Conservation (phyloP, 2,113 vertebrate genomes). For the Zingel zingel region DNA sequence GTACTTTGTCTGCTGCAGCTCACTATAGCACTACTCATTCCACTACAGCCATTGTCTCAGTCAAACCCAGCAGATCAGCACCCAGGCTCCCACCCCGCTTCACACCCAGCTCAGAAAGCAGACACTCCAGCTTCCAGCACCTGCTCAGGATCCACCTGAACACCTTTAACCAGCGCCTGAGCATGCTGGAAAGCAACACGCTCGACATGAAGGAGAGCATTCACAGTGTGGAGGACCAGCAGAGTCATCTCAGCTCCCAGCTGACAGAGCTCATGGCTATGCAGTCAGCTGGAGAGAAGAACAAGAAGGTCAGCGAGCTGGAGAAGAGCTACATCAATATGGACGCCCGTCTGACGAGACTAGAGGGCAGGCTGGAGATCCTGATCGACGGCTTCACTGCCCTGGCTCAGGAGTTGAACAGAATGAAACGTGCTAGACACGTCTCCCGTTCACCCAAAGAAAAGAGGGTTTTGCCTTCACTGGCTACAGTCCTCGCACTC, state of each 20-base stretch:
- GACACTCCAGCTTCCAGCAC: conserved; percentile 71
- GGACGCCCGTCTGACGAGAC: conserved; percentile 69
- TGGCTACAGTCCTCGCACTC: conserved; percentile 27
- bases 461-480: conserved; percentile 27
- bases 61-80: conserved; percentile 31
- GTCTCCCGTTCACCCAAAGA: conserved; percentile 54
- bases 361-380: conserved; percentile 81
- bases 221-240: conserved; percentile 62
- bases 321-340: conserved; percentile 74
- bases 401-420: conserved; percentile 81
- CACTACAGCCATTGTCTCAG: background rate
- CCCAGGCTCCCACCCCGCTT: conserved; percentile 63
- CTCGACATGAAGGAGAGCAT: conserved; percentile 81
- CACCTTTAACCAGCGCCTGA: conserved; percentile 79
- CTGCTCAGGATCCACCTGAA: conserved; percentile 77
- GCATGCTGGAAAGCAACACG: conserved; percentile 82
- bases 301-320: conserved; percentile 59
- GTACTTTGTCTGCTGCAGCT: conserved; percentile 42
- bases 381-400: conserved; percentile 83
- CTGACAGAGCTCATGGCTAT: conserved; percentile 64
- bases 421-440: conserved; percentile 73
- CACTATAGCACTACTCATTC: conserved; percentile 11
- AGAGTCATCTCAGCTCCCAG: conserved; percentile 67
- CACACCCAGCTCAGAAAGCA: conserved; percentile 66
- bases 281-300: conserved; percentile 54